Percentiles rank a stretch among this genome's conserved stretches.
Conservation (phyloP, 2,797 vertebrate species). For the Taeniopygia guttata region DNA sequence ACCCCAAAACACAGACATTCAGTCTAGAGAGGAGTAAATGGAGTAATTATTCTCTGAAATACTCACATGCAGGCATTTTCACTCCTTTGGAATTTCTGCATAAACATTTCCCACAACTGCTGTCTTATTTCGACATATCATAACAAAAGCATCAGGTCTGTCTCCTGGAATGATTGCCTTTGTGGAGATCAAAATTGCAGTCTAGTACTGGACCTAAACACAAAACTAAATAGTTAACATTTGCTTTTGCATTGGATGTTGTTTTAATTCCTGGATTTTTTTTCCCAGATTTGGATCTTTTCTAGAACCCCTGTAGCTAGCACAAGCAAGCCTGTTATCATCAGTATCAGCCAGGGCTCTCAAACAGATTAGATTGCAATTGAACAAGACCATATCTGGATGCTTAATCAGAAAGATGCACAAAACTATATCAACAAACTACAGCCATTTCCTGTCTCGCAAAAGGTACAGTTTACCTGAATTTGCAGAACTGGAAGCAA, state of each 20-base stretch:
- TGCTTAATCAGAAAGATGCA: not conserved
- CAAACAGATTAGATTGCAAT: not conserved
- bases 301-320: not conserved
- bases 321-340: not conserved
- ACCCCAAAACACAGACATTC: not conserved
- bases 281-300: not conserved
- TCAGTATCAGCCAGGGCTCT: not conserved
- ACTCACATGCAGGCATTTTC: not conserved
- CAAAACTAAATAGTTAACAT: not conserved
- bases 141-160: not conserved
- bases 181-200: not conserved
- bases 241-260: not conserved
- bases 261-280: not conserved
- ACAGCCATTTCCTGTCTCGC: not conserved
- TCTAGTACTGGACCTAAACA: not conserved
- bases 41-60: not conserved
- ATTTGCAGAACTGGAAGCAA: not conserved
- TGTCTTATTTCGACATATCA: not conserved
- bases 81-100: not conserved
- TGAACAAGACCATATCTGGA: not conserved
- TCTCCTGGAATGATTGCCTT: not conserved
- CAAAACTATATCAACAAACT: not conserved
- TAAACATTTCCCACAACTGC: not conserved
- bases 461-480: not conserved
- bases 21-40: not conserved